phyloP scores from a whole-genome alignment of 2,888 invertebrate species.

The Incurvaria masculella region DNA sequence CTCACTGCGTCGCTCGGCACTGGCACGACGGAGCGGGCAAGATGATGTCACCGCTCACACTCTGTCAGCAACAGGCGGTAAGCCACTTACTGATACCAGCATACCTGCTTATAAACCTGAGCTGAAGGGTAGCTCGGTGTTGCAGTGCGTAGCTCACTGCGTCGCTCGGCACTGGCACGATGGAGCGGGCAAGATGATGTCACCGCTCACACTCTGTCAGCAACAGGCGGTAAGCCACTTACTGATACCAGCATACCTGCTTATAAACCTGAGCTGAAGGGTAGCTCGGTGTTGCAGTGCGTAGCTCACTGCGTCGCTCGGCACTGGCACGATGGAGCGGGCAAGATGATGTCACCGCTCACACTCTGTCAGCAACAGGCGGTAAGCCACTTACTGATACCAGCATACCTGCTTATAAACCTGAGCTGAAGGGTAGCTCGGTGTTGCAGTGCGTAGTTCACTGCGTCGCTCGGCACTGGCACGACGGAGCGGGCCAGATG shows the following conservation, averaged over 20 bases:
- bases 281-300: conserved; percentile 48
- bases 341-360: conserved; percentile 51
- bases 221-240: conserved; percentile 59
- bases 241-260: too few species aligned
- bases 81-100: too few species aligned
- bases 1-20: conserved; percentile 47
- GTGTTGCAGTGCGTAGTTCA: conserved; percentile 49
- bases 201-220: conserved; percentile 52
- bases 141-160: conserved; percentile 48
- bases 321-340: conserved; percentile 53
- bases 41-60: conserved; percentile 49
- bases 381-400: too few species aligned
- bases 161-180: conserved; percentile 54
- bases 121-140: conserved; percentile 38
- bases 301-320: conserved; percentile 48
- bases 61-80: conserved; percentile 57
- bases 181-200: conserved; percentile 49
- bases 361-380: conserved; percentile 54
- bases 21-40: conserved; percentile 54
- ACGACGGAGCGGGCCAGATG: conserved; percentile 48
- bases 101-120: conserved; percentile 33
- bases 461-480: conserved; percentile 52
- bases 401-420: too few species aligned
- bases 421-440: conserved; percentile 37
- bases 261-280: conserved; percentile 31